These are phyloP conservation scores for Ochotona princeps DNA, from an alignment of 2,113 vertebrate genomes.

Conservation along the genomic window DNA sequence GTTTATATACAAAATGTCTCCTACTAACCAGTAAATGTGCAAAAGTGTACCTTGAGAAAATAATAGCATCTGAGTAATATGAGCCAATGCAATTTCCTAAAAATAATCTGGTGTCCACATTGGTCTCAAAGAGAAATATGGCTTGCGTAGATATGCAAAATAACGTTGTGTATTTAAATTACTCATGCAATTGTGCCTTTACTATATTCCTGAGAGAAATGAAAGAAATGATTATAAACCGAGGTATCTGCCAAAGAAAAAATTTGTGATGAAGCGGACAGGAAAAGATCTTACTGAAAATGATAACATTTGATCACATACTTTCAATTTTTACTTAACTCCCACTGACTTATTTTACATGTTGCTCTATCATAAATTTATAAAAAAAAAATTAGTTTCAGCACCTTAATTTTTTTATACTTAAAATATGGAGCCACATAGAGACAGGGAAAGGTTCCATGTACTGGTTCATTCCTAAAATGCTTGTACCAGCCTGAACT, in stretches of 20 bases:
- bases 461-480: no score
- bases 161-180: constrained; percentile 64
- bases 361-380: not conserved
- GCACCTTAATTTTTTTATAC: no score
- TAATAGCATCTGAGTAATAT: constrained; percentile 44
- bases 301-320: not conserved
- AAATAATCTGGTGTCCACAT: constrained; percentile 60
- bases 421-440: no score
- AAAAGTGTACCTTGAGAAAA: constrained; percentile 60
- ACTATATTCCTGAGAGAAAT: constrained; percentile 56
- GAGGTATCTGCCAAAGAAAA: constrained; percentile 1
- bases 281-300: not conserved
- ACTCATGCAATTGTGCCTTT: constrained; percentile 43
- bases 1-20: constrained; percentile 72
- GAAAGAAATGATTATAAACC: constrained; percentile 66
- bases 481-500: no score
- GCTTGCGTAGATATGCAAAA: constrained; percentile 59
- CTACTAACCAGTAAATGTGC: constrained; percentile 49
- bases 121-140: constrained; percentile 63
- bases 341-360: not conserved
- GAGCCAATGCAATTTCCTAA: constrained; percentile 53
- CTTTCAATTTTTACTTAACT: not conserved
- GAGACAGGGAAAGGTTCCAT: no score
- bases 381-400: not conserved
- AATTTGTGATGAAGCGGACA: constrained; percentile 19